Conservation (phyloP, 2,888 invertebrate genomes). For the Craniophora ligustri region DNA sequence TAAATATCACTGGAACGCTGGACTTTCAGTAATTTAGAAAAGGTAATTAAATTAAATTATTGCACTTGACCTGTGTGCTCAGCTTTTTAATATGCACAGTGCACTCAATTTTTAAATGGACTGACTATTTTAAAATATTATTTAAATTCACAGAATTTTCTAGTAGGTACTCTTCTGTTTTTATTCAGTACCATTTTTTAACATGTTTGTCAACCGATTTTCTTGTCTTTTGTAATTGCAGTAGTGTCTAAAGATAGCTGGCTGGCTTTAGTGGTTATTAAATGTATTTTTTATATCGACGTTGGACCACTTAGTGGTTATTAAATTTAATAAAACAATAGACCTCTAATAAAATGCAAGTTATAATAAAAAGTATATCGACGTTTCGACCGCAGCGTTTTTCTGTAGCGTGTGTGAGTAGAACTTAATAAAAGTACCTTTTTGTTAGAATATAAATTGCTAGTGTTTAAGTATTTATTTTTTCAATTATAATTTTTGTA, state of each 20-base stretch:
- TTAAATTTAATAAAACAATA: background rate
- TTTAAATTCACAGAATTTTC: too few relatives aligned
- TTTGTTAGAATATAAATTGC: conserved; percentile 74
- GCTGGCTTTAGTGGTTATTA: too few relatives aligned
- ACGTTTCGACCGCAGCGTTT: conserved; percentile 80
- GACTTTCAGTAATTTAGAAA: conserved; percentile 27
- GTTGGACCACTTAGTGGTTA: too few relatives aligned
- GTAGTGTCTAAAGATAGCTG: too few relatives aligned
- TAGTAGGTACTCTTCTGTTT: too few relatives aligned
- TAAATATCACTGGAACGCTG: conserved; percentile 27
- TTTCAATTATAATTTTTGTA: conserved; percentile 76
- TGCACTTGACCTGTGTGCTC: background rate
- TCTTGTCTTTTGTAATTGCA: too few relatives aligned
- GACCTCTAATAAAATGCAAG: background rate
- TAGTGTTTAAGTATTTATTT: conserved; percentile 87
- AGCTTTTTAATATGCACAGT: conserved; percentile 5
- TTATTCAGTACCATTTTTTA: too few relatives aligned
- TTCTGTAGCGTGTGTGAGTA: conserved; percentile 69
- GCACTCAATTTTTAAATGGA: background rate
- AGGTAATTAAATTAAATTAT: conserved; percentile 2
- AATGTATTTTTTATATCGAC: too few relatives aligned
- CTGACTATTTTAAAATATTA: too few relatives aligned
- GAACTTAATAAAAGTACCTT: conserved; percentile 86
- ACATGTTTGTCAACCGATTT: too few relatives aligned
- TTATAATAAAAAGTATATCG: background rate